Evolutionary conservation across 2,888 invertebrate species (phyloP).

Genomic region (Ferdinandea cuprea): DNA sequence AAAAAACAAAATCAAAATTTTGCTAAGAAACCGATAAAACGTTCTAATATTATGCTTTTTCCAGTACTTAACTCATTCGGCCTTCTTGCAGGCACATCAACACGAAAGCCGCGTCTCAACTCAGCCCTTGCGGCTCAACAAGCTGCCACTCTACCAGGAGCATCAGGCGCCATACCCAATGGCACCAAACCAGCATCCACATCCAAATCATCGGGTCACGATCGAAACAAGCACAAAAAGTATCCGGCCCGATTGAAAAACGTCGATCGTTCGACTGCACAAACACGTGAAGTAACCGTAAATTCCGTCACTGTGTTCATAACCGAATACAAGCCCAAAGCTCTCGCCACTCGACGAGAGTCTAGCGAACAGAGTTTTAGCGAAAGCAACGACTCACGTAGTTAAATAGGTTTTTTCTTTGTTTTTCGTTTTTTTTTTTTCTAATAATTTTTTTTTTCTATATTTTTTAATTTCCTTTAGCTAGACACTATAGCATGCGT

Average conservation of each 20-base stretch:
- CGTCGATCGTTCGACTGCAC: constrained; percentile 95
- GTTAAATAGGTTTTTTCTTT: constrained; percentile 78
- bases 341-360: constrained; percentile 81
- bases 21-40: constrained; percentile 33
- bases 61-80: constrained; percentile 71
- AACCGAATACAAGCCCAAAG: constrained; percentile 96
- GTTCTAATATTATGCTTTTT: constrained; percentile 68
- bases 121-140: constrained; percentile 98
- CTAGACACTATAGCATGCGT: constrained; percentile 77
- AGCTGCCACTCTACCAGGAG: constrained; percentile 89
- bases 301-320: constrained; percentile 98
- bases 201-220: constrained; percentile 83
- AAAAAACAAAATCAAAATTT: constrained; percentile 20
- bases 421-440: background rate
- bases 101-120: constrained; percentile 96
- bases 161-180: constrained; percentile 84
- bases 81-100: constrained; percentile 88
- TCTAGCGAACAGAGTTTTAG: constrained; percentile 83
- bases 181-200: constrained; percentile 82
- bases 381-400: constrained; percentile 83
- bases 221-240: constrained; percentile 85
- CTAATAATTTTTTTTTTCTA: constrained; percentile 1
- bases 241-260: constrained; percentile 94
- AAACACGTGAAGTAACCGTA: constrained; percentile 97
- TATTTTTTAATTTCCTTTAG: constrained; percentile 21